phyloP scores from a whole-genome alignment of 2,888 invertebrate genomes.

The Eupithecia inturbata region DNA sequence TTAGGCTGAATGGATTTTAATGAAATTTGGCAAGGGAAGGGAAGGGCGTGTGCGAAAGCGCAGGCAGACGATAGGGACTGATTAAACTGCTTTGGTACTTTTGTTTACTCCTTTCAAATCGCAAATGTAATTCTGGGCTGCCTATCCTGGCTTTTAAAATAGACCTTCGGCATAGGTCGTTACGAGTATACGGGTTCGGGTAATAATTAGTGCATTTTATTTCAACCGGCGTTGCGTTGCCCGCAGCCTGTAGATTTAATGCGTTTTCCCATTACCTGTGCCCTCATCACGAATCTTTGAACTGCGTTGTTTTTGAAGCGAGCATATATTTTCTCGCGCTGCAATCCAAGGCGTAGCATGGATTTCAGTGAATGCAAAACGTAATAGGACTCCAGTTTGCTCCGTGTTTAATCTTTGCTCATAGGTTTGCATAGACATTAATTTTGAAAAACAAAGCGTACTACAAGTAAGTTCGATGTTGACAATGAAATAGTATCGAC shows the following conservation, averaged over 20 bases:
- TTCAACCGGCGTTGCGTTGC: constrained; percentile 54
- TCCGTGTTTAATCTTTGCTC: background rate
- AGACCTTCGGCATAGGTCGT: constrained; percentile 54
- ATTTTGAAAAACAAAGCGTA: background rate
- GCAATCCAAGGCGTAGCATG: background rate
- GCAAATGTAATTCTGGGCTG: background rate
- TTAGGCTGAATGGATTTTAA: background rate
- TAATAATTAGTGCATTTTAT: constrained; percentile 74
- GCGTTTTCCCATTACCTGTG: constrained; percentile 73
- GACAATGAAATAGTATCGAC: background rate
- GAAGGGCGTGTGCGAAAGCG: background rate
- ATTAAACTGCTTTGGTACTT: background rate
- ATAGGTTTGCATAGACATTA: background rate
- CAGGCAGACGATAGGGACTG: background rate
- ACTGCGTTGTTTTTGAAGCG: background rate
- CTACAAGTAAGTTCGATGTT: background rate
- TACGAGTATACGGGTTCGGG: constrained; percentile 49
- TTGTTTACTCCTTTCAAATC: background rate
- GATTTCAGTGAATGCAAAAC: background rate
- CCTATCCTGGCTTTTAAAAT: constrained; percentile 36
- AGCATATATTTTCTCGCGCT: background rate
- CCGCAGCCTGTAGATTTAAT: constrained; percentile 61
- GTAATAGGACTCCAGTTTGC: background rate
- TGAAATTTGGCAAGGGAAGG: background rate
- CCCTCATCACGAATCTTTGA: constrained; percentile 36